phyloP scores from a whole-genome alignment of 2,888 invertebrate genomes.

The Eretmocerus hayati region DNA sequence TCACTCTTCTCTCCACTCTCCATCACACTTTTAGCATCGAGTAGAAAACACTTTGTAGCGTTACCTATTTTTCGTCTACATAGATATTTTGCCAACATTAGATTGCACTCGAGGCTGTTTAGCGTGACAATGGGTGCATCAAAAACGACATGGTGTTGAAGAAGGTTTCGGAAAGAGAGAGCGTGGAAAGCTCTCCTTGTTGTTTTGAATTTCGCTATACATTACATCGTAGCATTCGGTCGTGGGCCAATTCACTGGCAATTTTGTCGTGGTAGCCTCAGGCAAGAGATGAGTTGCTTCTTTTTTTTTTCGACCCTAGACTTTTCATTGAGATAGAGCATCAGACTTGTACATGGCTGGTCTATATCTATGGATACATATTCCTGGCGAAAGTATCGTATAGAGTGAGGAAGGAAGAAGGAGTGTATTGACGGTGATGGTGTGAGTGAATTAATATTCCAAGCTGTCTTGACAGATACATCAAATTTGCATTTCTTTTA shows the following conservation, averaged over 20 bases:
- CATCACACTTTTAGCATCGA: too few species aligned
- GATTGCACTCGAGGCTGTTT: slow-evolving; percentile 6
- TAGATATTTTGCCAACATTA: too few species aligned
- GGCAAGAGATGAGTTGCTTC: slow-evolving; percentile 27
- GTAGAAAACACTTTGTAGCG: too few species aligned
- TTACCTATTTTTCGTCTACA: too few species aligned
- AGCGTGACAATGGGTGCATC: slow-evolving; percentile 16
- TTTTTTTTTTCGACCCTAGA: background rate
- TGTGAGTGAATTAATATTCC: slow-evolving; percentile 43
- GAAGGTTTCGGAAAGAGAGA: too few species aligned
- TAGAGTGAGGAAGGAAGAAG: slow-evolving; percentile 5
- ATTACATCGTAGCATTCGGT: too few species aligned
- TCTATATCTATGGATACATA: too few species aligned
- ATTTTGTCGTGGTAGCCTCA: slow-evolving; percentile 37
- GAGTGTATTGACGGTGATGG: slow-evolving; percentile 3
- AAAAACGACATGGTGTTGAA: too few species aligned
- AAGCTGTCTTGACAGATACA: slow-evolving; percentile 46
- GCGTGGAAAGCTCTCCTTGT: background rate
- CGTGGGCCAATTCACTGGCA: slow-evolving; percentile 41
- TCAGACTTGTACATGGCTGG: too few species aligned
- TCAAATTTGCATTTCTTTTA: slow-evolving; percentile 43
- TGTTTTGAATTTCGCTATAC: slow-evolving; percentile 10
- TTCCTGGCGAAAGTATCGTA: too few species aligned
- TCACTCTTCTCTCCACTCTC: too few species aligned
- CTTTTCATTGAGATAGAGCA: slow-evolving; percentile 8